Evolutionary conservation across 2,113 vertebrate species (phyloP).

Genomic region (Neotoma lepida): DNA sequence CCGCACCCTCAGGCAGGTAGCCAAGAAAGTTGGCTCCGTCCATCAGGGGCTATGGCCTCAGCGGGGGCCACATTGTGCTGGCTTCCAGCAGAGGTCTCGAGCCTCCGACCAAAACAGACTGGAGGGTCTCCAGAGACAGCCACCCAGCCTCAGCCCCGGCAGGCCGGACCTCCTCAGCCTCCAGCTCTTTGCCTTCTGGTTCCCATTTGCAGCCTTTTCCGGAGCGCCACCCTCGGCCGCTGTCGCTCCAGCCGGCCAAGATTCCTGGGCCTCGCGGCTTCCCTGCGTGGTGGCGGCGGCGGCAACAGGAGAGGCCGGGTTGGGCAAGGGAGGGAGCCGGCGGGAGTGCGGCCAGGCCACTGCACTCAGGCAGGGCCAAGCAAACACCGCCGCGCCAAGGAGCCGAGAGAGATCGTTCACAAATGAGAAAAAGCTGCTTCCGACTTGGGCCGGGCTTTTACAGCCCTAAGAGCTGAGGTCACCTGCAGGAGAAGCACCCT

Average conservation of each 20-base stretch:
- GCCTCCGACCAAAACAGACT: background rate
- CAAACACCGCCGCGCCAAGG: slow-evolving; percentile 81
- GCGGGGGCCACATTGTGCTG: background rate
- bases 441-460: slow-evolving; percentile 84
- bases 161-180: background rate
- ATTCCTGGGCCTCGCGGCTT: slow-evolving; percentile 84
- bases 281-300: slow-evolving; percentile 60
- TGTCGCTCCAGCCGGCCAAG: slow-evolving; percentile 83
- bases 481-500: slow-evolving; percentile 69
- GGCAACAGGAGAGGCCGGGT: slow-evolving; percentile 37
- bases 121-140: background rate
- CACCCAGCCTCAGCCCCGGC: slow-evolving; percentile 5
- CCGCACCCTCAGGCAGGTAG: background rate
- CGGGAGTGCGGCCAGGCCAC: slow-evolving; percentile 85
- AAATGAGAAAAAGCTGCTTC: slow-evolving; percentile 91
- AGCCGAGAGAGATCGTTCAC: slow-evolving; percentile 88
- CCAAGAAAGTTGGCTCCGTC: background rate
- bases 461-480: slow-evolving; percentile 79
- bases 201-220: slow-evolving; percentile 87
- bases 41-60: background rate
- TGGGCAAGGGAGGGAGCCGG: slow-evolving; percentile 82
- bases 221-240: slow-evolving; percentile 84
- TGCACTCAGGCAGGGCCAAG: slow-evolving; percentile 84
- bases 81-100: slow-evolving; percentile 5
- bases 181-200: slow-evolving; percentile 84